phyloP scores from a whole-genome alignment of 2,797 vertebrate species.

The Cossypha heuglini region DNA sequence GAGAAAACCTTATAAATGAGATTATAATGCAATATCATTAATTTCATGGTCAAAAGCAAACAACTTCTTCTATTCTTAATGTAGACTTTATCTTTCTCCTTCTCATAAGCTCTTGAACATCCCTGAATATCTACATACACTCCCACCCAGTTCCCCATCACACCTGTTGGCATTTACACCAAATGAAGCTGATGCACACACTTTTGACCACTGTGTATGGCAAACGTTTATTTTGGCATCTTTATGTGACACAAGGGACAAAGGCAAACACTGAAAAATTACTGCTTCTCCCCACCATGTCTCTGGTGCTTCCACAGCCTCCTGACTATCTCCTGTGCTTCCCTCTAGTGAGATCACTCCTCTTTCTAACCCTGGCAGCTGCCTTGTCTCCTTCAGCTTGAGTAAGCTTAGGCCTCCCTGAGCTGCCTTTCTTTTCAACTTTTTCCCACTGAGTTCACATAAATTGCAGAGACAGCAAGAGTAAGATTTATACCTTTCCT shows the following conservation, averaged over 20 bases:
- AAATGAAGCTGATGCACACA: neutral
- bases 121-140: neutral
- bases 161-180: neutral
- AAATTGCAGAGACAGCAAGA: neutral
- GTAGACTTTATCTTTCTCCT: neutral
- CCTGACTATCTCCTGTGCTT: neutral
- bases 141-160: neutral
- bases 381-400: neutral
- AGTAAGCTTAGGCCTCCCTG: neutral
- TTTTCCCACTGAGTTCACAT: neutral
- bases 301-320: neutral
- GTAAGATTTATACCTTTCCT: neutral
- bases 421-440: neutral
- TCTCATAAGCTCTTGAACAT: neutral
- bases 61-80: neutral
- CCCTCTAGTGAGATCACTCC: neutral
- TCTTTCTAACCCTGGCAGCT: neutral
- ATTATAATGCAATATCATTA: neutral
- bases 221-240: neutral
- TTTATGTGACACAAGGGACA: neutral
- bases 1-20: neutral
- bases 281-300: neutral
- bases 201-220: neutral
- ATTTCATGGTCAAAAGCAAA: neutral
- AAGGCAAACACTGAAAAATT: neutral